Percentiles rank a stretch among this genome's conserved stretches.
These are phyloP conservation scores for Parotia lawesii DNA, from an alignment of 2,113 vertebrate species.

Conservation along the genomic window DNA sequence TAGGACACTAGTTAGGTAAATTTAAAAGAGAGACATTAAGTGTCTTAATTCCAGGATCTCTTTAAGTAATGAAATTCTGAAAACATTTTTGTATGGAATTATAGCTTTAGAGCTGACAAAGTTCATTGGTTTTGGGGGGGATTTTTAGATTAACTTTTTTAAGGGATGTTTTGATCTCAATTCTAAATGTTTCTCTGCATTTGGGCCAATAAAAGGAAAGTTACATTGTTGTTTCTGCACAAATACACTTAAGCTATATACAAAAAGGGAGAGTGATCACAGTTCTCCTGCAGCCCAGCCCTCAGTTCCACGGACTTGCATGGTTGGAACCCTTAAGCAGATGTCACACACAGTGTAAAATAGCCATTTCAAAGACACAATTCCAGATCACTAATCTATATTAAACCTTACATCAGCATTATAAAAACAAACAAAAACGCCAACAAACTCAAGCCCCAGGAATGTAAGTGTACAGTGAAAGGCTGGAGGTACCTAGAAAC, in stretches of 20 bases:
- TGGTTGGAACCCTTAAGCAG: neutral
- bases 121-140: accelerated
- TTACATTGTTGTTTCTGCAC: neutral
- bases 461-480: neutral
- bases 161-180: neutral
- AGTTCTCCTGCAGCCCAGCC: neutral
- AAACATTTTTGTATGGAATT: neutral
- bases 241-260: neutral
- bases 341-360: neutral
- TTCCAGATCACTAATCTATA: neutral
- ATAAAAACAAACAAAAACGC: neutral
- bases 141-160: neutral
- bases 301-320: neutral
- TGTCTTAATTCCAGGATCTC: neutral
- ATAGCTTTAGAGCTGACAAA: neutral
- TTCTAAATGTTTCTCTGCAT: neutral
- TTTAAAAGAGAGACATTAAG: neutral
- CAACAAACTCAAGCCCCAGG: neutral
- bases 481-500: neutral
- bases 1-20: neutral
- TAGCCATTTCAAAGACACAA: neutral
- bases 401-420: neutral
- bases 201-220: neutral
- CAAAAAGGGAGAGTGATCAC: neutral
- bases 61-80: neutral